phyloP scores from a whole-genome alignment of 2,888 invertebrate genomes.

The Camponotus fellah region DNA sequence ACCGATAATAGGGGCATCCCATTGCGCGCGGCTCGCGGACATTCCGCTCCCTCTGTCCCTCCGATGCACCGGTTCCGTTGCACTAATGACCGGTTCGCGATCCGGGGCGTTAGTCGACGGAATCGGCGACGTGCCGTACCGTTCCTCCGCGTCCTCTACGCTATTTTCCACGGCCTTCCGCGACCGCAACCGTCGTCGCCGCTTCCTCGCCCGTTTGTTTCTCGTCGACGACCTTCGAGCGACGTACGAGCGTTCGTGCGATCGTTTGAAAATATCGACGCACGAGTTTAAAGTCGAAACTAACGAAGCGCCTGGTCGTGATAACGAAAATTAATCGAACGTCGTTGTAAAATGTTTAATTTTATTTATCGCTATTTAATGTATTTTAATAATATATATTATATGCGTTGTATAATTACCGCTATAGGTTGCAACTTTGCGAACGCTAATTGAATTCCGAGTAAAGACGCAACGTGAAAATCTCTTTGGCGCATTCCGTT shows the following conservation, averaged over 20 bases:
- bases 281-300: not conserved
- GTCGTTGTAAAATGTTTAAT: not conserved
- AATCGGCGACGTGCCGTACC: slow-evolving; percentile 60
- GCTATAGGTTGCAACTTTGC: not conserved
- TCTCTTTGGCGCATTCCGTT: slow-evolving; percentile 48
- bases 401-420: too few relatives aligned
- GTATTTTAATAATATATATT: not conserved
- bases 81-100: slow-evolving; percentile 77
- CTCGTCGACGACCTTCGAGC: not conserved
- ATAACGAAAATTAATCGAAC: not conserved
- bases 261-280: not conserved
- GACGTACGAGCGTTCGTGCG: not conserved
- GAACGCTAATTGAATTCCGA: not conserved
- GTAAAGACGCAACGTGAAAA: slow-evolving; percentile 58
- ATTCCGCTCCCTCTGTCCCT: slow-evolving; percentile 73
- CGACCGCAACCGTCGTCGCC: slow-evolving; percentile 33
- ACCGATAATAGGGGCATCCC: slow-evolving; percentile 79
- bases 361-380: not conserved
- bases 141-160: slow-evolving; percentile 23
- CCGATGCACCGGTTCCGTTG: slow-evolving; percentile 79
- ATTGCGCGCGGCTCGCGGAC: slow-evolving; percentile 70
- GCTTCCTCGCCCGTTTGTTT: not conserved
- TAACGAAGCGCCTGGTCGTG: not conserved
- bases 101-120: slow-evolving; percentile 65
- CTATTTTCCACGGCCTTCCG: slow-evolving; percentile 16